Evolutionary conservation across 2,888 invertebrate species (phyloP).

Genomic region (Podabrus alpinus): DNA sequence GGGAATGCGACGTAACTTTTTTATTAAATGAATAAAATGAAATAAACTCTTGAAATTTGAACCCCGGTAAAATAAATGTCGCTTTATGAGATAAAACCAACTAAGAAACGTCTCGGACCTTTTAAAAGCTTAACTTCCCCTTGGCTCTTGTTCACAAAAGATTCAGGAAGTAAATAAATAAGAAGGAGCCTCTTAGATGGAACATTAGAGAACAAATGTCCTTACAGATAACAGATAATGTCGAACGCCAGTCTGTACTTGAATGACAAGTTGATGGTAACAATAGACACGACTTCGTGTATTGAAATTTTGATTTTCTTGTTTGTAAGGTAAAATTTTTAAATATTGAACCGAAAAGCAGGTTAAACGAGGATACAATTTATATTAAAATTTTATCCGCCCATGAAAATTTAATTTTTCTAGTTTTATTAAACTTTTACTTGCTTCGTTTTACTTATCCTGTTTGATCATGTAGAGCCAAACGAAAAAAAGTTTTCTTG

Average conservation of each 20-base stretch:
- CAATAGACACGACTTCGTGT: slow-evolving; percentile 21
- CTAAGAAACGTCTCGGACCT: slow-evolving; percentile 7
- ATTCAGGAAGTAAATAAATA: slow-evolving; percentile 33
- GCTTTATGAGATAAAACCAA: neutral
- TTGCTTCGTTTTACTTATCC: no score
- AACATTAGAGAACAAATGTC: slow-evolving; percentile 39
- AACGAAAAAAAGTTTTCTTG: neutral
- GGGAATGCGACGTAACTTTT: neutral
- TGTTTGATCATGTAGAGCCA: no score
- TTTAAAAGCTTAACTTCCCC: slow-evolving; percentile 23
- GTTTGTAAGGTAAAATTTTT: neutral
- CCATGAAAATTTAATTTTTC: neutral
- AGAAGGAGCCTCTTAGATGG: slow-evolving; percentile 27
- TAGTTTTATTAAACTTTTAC: no score
- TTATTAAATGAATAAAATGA: neutral
- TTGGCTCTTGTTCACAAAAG: slow-evolving; percentile 17
- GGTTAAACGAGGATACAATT: neutral
- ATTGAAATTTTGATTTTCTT: slow-evolving; percentile 12
- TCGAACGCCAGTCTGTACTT: slow-evolving; percentile 23
- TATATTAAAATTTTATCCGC: neutral
- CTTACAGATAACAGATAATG: slow-evolving; percentile 34
- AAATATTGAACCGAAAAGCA: neutral
- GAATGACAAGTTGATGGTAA: slow-evolving; percentile 26
- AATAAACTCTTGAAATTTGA: neutral
- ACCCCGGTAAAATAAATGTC: neutral